Base-by-base conservation (phyloP, 2,113 vertebrate species). In the Microcebus jonahi region DNA sequence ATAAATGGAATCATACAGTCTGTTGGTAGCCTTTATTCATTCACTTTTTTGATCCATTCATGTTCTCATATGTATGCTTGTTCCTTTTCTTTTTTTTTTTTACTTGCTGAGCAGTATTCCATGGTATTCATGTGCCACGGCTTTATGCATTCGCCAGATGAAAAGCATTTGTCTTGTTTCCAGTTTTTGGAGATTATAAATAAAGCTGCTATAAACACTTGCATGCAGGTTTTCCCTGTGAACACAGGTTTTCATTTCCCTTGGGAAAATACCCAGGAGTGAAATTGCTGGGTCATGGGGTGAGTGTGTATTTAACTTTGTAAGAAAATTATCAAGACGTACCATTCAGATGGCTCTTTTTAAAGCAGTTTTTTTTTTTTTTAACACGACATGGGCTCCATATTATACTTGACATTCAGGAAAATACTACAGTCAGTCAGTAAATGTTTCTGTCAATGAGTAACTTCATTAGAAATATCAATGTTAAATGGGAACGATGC, bases 91-190 rank as follows among this genome's bases (percentile, higher is more conserved):
- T 55, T 55, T 55, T 57, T 20, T 57, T 21, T 57, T 57, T 57
- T 57, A 57, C 45, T 15, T 45, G 29, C 39, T 6, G 29, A 48
- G 53, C 14, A 20, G 21, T 29, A 53, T 4, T 55, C 65, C 36
- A n/a, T 0, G 2, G 4, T 5, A 12, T 12, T 36, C 6, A 12
- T 0, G 4, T 8, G 8, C 9, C 65, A 10, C 4, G 71, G 53
- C 23, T 18, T 42, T 36, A 10, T 15, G 12, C 23, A 7, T 9
- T 45, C 50, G 34, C 27, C 42, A 27, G 29, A 45, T 20, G 34
- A 65, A 82, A 90, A 68, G 6, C 27, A 23, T 9, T 1, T 20
- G 79, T 61, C 88, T 59, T 34, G 45, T 34, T 82, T 45, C 77
- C 84, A 57, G 45, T 25, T 73, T 68, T 5, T 6, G 79, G 67